Conservation (phyloP, 1,140 invertebrate genomes). For the Ylistrum balloti region DNA sequence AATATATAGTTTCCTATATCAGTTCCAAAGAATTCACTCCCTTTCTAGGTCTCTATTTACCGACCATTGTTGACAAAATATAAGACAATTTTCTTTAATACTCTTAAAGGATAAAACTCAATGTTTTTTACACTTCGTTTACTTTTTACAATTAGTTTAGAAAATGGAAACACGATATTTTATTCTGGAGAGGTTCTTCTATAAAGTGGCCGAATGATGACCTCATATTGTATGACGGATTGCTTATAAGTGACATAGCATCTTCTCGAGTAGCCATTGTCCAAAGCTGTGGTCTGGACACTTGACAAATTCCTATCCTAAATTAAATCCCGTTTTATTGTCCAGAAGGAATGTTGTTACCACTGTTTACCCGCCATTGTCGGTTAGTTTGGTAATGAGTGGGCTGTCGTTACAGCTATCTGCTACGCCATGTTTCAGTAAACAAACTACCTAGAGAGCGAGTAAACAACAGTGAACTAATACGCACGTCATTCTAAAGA, state of each 20-base stretch:
- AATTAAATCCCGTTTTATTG: slow-evolving; percentile 27
- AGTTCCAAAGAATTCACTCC: not conserved
- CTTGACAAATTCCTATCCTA: slow-evolving; percentile 20
- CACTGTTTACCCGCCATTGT: not conserved
- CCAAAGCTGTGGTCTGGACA: not conserved
- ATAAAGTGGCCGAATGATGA: not conserved
- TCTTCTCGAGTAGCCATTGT: slow-evolving; percentile 37
- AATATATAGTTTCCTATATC: not conserved
- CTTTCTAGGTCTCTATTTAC: not conserved
- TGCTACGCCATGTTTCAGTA: not conserved
- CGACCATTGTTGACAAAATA: not conserved
- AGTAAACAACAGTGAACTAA: slow-evolving; percentile 15
- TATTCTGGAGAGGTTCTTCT: not conserved
- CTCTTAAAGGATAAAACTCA: slow-evolving; percentile 1
- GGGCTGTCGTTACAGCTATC: not conserved
- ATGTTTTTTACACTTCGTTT: not conserved
- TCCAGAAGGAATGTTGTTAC: not conserved
- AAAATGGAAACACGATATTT: not conserved
- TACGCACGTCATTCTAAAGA: not conserved
- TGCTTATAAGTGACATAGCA: not conserved
- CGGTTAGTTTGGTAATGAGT: not conserved
- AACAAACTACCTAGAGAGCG: not conserved
- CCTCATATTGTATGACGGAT: not conserved
- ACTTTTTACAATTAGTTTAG: not conserved
- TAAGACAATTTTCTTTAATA: not conserved